These are phyloP conservation scores for Agrypnus murinus DNA, from an alignment of 2,888 invertebrate genomes.

Conservation along the genomic window DNA sequence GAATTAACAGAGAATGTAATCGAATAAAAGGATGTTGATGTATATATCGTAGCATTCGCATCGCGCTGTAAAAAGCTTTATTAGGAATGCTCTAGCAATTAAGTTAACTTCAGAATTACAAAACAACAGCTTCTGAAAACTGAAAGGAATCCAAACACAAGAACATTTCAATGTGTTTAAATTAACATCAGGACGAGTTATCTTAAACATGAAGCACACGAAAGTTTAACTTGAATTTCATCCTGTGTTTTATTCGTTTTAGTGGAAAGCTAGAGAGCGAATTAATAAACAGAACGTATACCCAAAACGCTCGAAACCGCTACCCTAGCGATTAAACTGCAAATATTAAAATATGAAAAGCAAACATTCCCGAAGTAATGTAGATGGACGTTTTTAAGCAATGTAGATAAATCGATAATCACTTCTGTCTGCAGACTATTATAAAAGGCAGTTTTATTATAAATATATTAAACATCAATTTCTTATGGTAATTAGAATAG, in stretches of 20 bases:
- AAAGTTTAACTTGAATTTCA: slow-evolving; percentile 35
- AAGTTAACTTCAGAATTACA: slow-evolving; percentile 31
- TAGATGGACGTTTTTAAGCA: background rate
- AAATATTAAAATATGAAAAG: slow-evolving; percentile 28
- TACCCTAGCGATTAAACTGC: slow-evolving; percentile 26
- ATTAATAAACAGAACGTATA: slow-evolving; percentile 3
- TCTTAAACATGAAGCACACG: slow-evolving; percentile 27
- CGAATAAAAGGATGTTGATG: slow-evolving; percentile 1
- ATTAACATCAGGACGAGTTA: slow-evolving; percentile 39
- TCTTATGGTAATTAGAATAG: too few relatives aligned
- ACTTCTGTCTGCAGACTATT: background rate
- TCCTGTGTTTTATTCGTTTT: slow-evolving; percentile 19
- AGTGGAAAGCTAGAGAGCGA: slow-evolving; percentile 19
- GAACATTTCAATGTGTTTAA: slow-evolving; percentile 30
- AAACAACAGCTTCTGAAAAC: slow-evolving; percentile 31
- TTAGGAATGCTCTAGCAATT: slow-evolving; percentile 26
- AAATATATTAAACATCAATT: too few relatives aligned
- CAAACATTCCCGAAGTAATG: slow-evolving; percentile 6
- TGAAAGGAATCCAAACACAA: slow-evolving; percentile 28
- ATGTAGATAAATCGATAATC: slow-evolving; percentile 8
- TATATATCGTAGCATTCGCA: too few relatives aligned
- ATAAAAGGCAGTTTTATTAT: too few relatives aligned
- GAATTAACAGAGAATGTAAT: slow-evolving; percentile 7
- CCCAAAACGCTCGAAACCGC: slow-evolving; percentile 18
- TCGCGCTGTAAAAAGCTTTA: slow-evolving; percentile 19